These are phyloP conservation scores for Apis dorsata DNA, from an alignment of 1,140 invertebrate genomes.

Conservation along the genomic window DNA sequence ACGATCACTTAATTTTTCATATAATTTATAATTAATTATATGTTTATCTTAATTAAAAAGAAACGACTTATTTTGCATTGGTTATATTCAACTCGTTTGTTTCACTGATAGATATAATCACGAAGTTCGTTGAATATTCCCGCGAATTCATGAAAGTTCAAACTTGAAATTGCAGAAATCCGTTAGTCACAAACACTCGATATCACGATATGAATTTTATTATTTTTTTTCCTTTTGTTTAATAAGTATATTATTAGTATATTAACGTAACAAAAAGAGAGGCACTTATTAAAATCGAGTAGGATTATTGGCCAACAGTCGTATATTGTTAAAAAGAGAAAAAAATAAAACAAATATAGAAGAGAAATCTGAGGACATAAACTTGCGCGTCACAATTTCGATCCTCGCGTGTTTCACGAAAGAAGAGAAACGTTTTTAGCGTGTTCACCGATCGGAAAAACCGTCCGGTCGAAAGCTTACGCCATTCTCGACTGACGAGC, in stretches of 20 bases:
- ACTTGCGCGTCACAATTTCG: not conserved
- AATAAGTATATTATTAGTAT: not conserved
- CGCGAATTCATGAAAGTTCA: not conserved
- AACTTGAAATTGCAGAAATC: not conserved
- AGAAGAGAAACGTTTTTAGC: not conserved
- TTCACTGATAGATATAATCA: not conserved
- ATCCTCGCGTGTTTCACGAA: not conserved
- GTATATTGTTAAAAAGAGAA: not conserved
- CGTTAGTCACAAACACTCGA: not conserved
- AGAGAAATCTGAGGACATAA: not conserved
- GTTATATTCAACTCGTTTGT: not conserved
- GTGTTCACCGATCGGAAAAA: conserved; percentile 32
- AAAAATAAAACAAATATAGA: not conserved
- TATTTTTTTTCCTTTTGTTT: not conserved
- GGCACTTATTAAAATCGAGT: conserved; percentile 7
- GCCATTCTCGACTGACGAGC: conserved; percentile 62
- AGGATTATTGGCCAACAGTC: not conserved
- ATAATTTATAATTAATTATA: no score
- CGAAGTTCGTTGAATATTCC: not conserved
- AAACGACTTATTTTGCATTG: not conserved
- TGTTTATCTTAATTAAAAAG: not conserved
- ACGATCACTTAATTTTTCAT: not conserved
- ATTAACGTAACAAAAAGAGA: not conserved
- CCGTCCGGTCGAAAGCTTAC: conserved; percentile 54
- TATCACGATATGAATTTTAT: not conserved